Percentiles rank a stretch among this genome's conserved stretches.
Conservation (phyloP, 2,113 vertebrate genomes). For the Electrona antarctica region DNA sequence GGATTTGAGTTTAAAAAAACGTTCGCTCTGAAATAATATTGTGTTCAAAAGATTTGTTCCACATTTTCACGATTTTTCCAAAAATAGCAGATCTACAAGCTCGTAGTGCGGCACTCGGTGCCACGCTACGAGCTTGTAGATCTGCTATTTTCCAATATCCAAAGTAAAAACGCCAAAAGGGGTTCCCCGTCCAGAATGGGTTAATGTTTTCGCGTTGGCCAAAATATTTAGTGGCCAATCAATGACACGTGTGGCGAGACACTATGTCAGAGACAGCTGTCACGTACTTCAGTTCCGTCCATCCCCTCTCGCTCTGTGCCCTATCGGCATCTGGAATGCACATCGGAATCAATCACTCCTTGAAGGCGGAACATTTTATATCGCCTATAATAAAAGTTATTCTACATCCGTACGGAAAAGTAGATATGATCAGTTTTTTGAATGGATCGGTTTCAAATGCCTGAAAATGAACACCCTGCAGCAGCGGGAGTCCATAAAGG, state of each 20-base stretch:
- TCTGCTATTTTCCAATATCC: no score
- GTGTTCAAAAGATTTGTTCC: no score
- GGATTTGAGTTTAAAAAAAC: no score
- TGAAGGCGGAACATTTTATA: background rate
- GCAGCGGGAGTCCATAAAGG: constrained; percentile 32
- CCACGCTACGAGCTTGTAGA: no score
- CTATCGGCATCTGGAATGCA: constrained; percentile 12
- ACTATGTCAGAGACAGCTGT: constrained; percentile 11
- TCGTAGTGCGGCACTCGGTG: no score
- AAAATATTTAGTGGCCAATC: constrained; percentile 33
- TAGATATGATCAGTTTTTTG: background rate
- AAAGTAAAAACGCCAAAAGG: no score
- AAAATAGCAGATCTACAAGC: no score
- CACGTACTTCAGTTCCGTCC: background rate
- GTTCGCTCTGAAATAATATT: no score
- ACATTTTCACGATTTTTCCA: no score
- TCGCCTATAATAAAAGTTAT: background rate
- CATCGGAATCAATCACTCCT: background rate
- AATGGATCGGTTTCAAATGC: constrained; percentile 7
- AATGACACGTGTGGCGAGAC: background rate
- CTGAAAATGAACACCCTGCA: constrained; percentile 27
- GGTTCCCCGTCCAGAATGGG: no score
- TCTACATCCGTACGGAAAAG: background rate
- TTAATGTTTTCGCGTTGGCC: constrained; percentile 14
- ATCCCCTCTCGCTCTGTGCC: background rate